These are phyloP conservation scores for Drosophila sucinea DNA, from an alignment of 1,140 invertebrate species.

Conservation along the genomic window DNA sequence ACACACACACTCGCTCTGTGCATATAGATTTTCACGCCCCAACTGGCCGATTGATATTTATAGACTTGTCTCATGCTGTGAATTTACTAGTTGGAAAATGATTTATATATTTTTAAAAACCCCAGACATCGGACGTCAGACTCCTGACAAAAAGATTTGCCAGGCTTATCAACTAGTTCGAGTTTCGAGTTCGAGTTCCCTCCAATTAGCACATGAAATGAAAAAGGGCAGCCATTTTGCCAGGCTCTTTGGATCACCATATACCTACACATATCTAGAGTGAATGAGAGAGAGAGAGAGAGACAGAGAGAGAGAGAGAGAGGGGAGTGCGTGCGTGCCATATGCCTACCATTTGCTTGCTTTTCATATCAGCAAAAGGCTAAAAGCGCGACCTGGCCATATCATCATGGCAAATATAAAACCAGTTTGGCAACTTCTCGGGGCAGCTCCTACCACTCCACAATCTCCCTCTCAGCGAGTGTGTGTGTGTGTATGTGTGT, in stretches of 20 bases:
- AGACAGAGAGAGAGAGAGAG: too few species aligned
- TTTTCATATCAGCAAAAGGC: slow-evolving; percentile 72
- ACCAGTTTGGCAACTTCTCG: slow-evolving; percentile 74
- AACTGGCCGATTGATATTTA: slow-evolving; percentile 61
- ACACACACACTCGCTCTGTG: slow-evolving; percentile 1
- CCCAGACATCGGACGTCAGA: slow-evolving; percentile 6
- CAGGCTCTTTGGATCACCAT: neutral
- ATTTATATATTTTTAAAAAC: slow-evolving; percentile 83
- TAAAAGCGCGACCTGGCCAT: slow-evolving; percentile 67
- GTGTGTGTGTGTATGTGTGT: slow-evolving; percentile 33
- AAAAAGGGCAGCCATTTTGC: slow-evolving; percentile 64
- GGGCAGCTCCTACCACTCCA: slow-evolving; percentile 21
- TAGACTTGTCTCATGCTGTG: slow-evolving; percentile 82
- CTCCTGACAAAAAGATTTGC: slow-evolving; percentile 7
- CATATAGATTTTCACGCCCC: slow-evolving; percentile 61
- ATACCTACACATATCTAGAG: slow-evolving; percentile 2
- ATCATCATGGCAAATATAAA: slow-evolving; percentile 57
- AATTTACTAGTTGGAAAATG: slow-evolving; percentile 79
- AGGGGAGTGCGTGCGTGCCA: slow-evolving; percentile 62
- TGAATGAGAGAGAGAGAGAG: too few species aligned
- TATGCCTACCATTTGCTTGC: slow-evolving; percentile 54
- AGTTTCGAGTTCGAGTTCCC: neutral
- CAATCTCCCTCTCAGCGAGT: slow-evolving; percentile 28
- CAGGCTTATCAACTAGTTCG: slow-evolving; percentile 30
- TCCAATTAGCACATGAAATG: slow-evolving; percentile 48